phyloP scores from a whole-genome alignment of 2,113 vertebrate genomes.

The Ammodytes marinus region DNA sequence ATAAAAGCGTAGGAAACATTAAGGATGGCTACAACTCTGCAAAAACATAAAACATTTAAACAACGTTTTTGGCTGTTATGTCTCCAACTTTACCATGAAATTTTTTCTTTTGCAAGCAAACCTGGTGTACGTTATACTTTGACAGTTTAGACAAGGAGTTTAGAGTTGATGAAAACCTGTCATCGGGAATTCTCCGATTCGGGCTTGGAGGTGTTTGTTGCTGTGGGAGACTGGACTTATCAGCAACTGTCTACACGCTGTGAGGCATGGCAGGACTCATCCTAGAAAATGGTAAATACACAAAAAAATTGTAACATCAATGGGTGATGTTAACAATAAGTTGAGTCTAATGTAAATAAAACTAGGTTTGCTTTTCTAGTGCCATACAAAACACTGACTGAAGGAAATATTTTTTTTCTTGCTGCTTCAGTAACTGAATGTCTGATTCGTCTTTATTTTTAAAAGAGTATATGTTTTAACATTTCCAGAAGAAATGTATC shows the following conservation, averaged over 20 bases:
- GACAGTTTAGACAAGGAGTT: slow-evolving; percentile 38
- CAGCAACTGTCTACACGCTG: slow-evolving; percentile 61
- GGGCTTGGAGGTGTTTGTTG: slow-evolving; percentile 32
- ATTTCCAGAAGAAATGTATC: neutral
- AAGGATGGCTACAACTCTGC: neutral
- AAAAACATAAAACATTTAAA: neutral
- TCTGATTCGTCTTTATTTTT: neutral
- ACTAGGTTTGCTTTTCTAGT: neutral
- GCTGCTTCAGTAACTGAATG: neutral
- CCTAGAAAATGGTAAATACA: neutral
- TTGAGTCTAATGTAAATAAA: neutral
- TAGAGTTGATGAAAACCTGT: slow-evolving; percentile 69
- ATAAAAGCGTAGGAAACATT: neutral
- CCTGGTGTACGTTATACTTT: slow-evolving; percentile 48
- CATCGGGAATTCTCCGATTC: slow-evolving; percentile 60
- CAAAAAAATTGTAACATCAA: neutral
- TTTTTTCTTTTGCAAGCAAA: slow-evolving; percentile 53
- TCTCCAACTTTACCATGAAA: neutral
- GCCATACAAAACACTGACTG: neutral
- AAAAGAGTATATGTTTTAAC: neutral
- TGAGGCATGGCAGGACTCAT: slow-evolving; percentile 31
- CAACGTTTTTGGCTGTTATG: neutral
- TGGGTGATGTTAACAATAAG: neutral
- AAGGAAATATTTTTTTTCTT: neutral
- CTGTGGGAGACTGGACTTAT: slow-evolving; percentile 61